phyloP scores from a whole-genome alignment of 2,797 vertebrate genomes.

The Falco peregrinus region DNA sequence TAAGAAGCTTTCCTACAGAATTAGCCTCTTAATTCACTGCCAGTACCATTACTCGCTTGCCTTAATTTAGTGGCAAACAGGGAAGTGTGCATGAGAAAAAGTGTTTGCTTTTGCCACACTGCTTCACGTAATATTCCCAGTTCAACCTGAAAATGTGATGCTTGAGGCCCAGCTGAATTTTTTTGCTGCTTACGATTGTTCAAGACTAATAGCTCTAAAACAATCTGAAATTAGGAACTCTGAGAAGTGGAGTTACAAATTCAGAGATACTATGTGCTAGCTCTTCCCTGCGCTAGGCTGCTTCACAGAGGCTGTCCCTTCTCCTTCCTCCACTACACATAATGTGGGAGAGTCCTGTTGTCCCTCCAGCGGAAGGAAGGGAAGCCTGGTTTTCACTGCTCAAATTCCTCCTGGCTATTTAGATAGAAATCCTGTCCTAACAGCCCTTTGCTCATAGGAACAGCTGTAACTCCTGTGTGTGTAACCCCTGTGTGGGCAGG shows the following conservation, averaged over 20 bases:
- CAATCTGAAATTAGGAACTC: background rate
- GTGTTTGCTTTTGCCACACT: background rate
- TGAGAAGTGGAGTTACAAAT: background rate
- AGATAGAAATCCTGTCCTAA: background rate
- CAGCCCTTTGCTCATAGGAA: background rate
- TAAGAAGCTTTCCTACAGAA: background rate
- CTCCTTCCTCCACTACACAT: accelerated
- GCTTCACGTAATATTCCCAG: background rate
- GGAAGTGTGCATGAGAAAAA: background rate
- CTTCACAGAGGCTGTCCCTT: accelerated
- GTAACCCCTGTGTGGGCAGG: background rate
- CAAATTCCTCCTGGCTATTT: background rate
- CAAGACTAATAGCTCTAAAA: background rate
- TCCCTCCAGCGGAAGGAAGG: too few relatives aligned
- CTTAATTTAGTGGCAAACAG: background rate
- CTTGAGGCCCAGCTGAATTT: background rate
- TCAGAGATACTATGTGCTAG: background rate
- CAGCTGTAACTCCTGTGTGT: background rate
- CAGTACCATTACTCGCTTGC: background rate
- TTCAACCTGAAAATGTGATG: background rate
- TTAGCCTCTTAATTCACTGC: background rate
- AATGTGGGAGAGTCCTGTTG: accelerated
- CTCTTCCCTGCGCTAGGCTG: background rate
- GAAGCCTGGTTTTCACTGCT: background rate
- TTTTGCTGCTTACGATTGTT: background rate